A percentile compares a stretch with the other conserved stretches of the same genome.
phyloP scores from a whole-genome alignment of 2,113 vertebrate species.

The Cyphomyrus discorhynchus region DNA sequence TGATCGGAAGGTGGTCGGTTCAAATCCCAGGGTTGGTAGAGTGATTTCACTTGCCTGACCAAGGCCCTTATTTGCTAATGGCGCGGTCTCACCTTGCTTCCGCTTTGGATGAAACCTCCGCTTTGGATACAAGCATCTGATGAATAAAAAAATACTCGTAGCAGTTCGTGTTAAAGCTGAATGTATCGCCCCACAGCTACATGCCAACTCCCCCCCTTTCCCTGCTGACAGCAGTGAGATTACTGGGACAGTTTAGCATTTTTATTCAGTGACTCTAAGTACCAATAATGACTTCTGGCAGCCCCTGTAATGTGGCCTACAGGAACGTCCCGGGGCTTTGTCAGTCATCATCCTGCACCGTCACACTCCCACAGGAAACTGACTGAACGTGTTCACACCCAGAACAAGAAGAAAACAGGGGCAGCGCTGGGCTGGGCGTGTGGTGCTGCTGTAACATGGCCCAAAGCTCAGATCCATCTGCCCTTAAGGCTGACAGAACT shows the following conservation, averaged over 20 bases:
- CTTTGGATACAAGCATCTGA: neutral
- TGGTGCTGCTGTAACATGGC: neutral
- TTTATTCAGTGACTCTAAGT: neutral
- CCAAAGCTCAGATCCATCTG: neutral
- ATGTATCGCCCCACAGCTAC: neutral
- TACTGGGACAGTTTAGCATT: neutral
- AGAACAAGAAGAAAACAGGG: neutral
- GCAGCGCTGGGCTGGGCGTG: neutral
- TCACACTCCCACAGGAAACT: constrained; percentile 23
- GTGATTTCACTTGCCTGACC: neutral
- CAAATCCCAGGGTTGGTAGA: neutral
- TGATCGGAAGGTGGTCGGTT: neutral
- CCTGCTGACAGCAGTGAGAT: neutral
- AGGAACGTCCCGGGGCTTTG: neutral
- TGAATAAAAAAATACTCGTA: neutral
- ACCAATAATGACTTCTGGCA: neutral
- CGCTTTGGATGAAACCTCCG: neutral
- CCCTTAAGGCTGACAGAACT: constrained; percentile 20
- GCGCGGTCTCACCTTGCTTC: neutral
- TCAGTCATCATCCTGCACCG: neutral
- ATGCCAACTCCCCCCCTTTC: neutral
- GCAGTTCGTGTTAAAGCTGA: neutral
- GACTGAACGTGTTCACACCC: constrained; percentile 8
- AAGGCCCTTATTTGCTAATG: neutral
- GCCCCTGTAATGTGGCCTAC: neutral